A percentile compares a stretch with the other conserved stretches of the same genome.
phyloP scores from a whole-genome alignment of 1,140 invertebrate species.

The Caenorhabditis remanei region DNA sequence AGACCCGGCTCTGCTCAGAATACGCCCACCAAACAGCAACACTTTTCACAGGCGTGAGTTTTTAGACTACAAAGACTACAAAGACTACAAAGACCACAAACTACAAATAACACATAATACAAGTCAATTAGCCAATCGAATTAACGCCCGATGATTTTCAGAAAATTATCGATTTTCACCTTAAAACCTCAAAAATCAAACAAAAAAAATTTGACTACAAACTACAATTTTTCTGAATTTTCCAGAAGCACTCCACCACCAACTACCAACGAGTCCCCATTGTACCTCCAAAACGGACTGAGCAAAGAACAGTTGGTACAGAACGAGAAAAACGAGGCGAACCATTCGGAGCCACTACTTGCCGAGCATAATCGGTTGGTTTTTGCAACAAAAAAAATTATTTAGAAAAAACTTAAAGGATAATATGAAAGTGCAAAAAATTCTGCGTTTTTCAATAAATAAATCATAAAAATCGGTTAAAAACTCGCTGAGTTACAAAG shows the following conservation, averaged over 20 bases:
- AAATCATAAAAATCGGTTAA: neutral
- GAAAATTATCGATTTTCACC: no score
- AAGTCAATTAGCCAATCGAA: no score
- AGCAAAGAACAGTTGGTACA: slow-evolving; percentile 64
- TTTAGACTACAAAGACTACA: neutral
- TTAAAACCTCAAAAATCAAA: no score
- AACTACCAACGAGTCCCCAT: slow-evolving; percentile 41
- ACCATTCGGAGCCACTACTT: slow-evolving; percentile 15
- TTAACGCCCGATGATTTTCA: neutral
- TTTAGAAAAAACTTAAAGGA: neutral
- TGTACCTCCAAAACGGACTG: slow-evolving; percentile 57
- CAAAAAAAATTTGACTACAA: neutral
- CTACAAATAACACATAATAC: no score
- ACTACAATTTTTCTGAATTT: slow-evolving; percentile 3
- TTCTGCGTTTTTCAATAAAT: neutral
- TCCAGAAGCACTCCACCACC: slow-evolving; percentile 44
- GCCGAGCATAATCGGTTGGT: slow-evolving; percentile 25
- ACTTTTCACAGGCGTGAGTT: slow-evolving; percentile 6
- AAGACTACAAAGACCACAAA: neutral
- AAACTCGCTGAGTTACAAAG: neutral
- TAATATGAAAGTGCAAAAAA: neutral
- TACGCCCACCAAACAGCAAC: slow-evolving; percentile 54
- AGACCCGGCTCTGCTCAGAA: slow-evolving; percentile 53
- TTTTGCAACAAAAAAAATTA: neutral
- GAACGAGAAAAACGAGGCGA: slow-evolving; percentile 51